These are phyloP conservation scores for Manduca sexta DNA, from an alignment of 1,140 invertebrate species.

Conservation along the genomic window DNA sequence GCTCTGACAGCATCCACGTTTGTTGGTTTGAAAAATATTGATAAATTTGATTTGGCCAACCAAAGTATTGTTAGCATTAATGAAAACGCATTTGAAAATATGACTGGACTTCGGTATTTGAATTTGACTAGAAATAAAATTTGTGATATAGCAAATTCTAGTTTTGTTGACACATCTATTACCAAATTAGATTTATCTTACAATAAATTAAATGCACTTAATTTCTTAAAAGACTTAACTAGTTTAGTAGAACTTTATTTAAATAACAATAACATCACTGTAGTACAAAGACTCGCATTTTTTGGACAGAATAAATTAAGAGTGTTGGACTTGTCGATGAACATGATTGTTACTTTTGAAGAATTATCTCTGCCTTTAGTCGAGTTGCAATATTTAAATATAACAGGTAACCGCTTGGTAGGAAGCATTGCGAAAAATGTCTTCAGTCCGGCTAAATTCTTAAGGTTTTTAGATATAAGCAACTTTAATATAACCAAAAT, in stretches of 20 bases:
- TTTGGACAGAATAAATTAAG: slow-evolving; percentile 28
- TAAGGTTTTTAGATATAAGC: slow-evolving; percentile 48
- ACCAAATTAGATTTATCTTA: slow-evolving; percentile 34
- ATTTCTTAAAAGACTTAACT: slow-evolving; percentile 8
- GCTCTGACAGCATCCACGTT: slow-evolving; percentile 35
- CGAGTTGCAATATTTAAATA: slow-evolving; percentile 47
- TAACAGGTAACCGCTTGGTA: slow-evolving; percentile 34
- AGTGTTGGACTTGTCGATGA: slow-evolving; percentile 44
- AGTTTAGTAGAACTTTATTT: slow-evolving; percentile 41
- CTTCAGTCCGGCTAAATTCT: slow-evolving; percentile 39
- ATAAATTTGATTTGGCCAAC: slow-evolving; percentile 29
- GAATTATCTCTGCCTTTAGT: slow-evolving; percentile 34
- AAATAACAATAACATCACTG: slow-evolving; percentile 36
- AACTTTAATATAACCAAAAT: slow-evolving; percentile 41
- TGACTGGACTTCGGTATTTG: slow-evolving; percentile 26
- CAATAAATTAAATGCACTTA: background rate
- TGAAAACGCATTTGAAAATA: slow-evolving; percentile 32
- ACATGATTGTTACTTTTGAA: slow-evolving; percentile 36
- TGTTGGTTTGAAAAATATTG: slow-evolving; percentile 28
- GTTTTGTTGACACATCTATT: slow-evolving; percentile 27
- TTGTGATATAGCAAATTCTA: slow-evolving; percentile 22
- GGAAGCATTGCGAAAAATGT: slow-evolving; percentile 32
- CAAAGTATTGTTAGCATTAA: slow-evolving; percentile 37
- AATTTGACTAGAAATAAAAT: slow-evolving; percentile 49
- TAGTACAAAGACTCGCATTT: slow-evolving; percentile 27